phyloP scores from a whole-genome alignment of 2,888 invertebrate genomes.

The Lypha dubia region DNA sequence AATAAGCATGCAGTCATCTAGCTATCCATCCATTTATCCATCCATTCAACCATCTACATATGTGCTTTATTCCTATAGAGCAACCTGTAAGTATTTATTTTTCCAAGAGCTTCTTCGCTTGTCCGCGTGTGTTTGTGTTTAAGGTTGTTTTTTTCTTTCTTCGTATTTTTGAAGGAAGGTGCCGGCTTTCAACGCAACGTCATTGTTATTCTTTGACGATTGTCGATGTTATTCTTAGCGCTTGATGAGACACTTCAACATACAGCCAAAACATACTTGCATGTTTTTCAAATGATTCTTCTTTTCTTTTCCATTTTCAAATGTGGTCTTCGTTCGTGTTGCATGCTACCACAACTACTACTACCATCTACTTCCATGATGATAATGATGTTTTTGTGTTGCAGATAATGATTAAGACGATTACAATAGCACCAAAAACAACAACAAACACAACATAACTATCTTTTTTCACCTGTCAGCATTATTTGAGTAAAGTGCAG shows the following conservation, averaged over 20 bases:
- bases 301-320: constrained; percentile 24
- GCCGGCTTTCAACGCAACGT: constrained; percentile 71
- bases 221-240: constrained; percentile 72
- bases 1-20: constrained; percentile 57
- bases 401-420: constrained; percentile 40
- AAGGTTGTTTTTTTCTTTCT: no score
- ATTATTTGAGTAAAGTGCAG: constrained; percentile 71
- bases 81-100: constrained; percentile 58
- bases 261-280: constrained; percentile 55
- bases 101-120: constrained; percentile 35
- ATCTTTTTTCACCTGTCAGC: constrained; percentile 71
- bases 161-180: constrained; percentile 58
- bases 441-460: no score
- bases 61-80: background rate
- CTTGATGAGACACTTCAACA: constrained; percentile 70
- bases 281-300: constrained; percentile 46
- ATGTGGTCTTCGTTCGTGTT: constrained; percentile 50
- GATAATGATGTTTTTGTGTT: constrained; percentile 40
- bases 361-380: constrained; percentile 20
- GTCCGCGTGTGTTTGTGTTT: constrained; percentile 6
- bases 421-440: constrained; percentile 5
- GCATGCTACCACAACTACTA: background rate
- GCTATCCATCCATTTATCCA: constrained; percentile 24
- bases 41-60: constrained; percentile 35
- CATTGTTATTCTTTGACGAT: constrained; percentile 72